Evolutionary conservation across 2,797 vertebrate species (phyloP), one percentile per base, ranked within the genome.

Genomic region (Rhinatrema bivittatum): DNA sequence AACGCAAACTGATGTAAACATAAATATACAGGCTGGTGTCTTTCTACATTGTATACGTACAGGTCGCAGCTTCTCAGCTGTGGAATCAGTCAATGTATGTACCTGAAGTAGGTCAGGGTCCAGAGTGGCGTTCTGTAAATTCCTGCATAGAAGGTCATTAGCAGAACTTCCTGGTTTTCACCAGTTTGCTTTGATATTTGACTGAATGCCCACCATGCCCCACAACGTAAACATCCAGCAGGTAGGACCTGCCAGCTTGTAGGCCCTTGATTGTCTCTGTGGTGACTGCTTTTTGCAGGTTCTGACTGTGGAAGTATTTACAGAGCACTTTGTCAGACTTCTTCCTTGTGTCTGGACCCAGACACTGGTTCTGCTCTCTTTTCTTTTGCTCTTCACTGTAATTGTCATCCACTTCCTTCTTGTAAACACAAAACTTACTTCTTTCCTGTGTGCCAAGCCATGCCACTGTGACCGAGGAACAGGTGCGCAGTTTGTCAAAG

Each of bases 401-500:
- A 34, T 67, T 74, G 17, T 89, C 87, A 1, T 84, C 83, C 39
- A 98, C 93, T 53, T 98, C 92, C 27, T 81, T 92, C 48, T 81
- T 91, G 65, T 98, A 99, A 56, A 98, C 87, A 69, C 96, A 99
- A 71, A 88, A 99, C 57, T 98, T 98, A 76, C 93, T 97, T 64
- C 95, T 88, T 49, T 99, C 94, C 71, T 94, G 94, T 0, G 94
- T 98, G 62, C 95, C 95, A 16, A 99, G 81, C 96, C 96, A 99
- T 0, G 96, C 96, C 59, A 99, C 87, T 0, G 95, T 98, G 64
- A 79, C 91, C 0, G 95, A 97, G 25, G 89, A 83, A 41, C 96
- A 99, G 1, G 94, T 96, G 42, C 96, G 96, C 34, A 99, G 86
- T 60, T 91, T 96, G 81, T 99, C 94, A 0, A 99, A 99, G 50